These are phyloP conservation scores for Marcusenius ussheri DNA, from an alignment of 2,113 vertebrate species.

Conservation along the genomic window DNA sequence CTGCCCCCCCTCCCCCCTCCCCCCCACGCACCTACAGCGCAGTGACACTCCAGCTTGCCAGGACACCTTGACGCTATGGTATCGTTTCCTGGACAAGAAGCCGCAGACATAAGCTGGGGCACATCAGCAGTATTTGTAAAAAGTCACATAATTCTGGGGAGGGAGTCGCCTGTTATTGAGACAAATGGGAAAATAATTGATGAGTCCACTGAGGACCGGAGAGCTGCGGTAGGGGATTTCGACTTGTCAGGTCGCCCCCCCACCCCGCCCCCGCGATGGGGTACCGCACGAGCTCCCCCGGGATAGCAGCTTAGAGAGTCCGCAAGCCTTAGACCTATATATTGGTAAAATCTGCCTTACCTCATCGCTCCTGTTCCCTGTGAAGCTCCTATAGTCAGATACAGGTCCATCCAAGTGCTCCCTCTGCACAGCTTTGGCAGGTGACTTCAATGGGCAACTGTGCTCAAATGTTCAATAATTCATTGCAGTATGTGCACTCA, in stretches of 20 bases:
- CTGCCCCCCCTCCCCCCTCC: not conserved
- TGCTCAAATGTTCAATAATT: conserved; percentile 14
- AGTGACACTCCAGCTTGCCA: conserved; percentile 36
- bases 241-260: not conserved
- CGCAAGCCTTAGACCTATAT: not conserved
- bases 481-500: not conserved
- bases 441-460: not conserved
- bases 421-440: not conserved
- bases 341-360: not conserved
- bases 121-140: conserved; percentile 72
- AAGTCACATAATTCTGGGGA: conserved; percentile 56
- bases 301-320: not conserved
- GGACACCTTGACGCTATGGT: conserved; percentile 38
- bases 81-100: conserved; percentile 38
- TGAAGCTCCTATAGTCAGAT: not conserved
- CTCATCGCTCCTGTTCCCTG: not conserved
- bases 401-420: not conserved
- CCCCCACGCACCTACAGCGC: conserved; percentile 26
- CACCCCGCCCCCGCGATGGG: not conserved
- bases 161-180: conserved; percentile 62
- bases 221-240: conserved; percentile 31
- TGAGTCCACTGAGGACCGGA: conserved; percentile 73
- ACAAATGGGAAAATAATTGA: conserved; percentile 67
- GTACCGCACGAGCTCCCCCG: not conserved
- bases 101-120: conserved; percentile 47